A percentile compares a stretch with the other conserved stretches of the same genome.
phyloP scores from a whole-genome alignment of 1,140 invertebrate genomes.

The Fopius arisanus region DNA sequence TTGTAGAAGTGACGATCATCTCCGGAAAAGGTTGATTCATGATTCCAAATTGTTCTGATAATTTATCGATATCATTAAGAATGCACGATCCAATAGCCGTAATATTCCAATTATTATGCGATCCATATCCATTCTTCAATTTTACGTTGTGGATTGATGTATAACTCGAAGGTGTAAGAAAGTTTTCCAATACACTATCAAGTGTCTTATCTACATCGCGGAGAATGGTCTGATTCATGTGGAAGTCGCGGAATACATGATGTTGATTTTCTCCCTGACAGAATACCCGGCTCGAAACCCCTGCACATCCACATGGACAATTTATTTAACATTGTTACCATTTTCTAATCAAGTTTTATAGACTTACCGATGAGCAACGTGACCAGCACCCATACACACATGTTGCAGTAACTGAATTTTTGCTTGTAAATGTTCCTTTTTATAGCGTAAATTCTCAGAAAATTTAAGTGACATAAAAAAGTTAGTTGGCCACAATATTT shows the following conservation, averaged over 20 bases:
- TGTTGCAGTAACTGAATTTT: background rate
- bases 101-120: background rate
- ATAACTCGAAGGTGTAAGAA: background rate
- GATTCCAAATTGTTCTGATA: background rate
- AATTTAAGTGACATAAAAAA: background rate
- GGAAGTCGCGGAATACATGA: background rate
- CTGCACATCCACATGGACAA: background rate
- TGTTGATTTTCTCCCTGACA: background rate
- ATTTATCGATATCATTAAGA: background rate
- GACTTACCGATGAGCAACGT: background rate
- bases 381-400: background rate
- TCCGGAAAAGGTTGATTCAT: background rate
- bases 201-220: background rate
- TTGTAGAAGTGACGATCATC: background rate
- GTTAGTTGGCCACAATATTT: background rate
- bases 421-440: background rate
- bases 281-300: background rate
- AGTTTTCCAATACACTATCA: background rate
- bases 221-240: background rate
- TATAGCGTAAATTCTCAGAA: background rate
- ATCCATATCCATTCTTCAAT: background rate
- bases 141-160: background rate
- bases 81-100: slow-evolving; percentile 9
- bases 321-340: background rate
- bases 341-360: background rate